Evolutionary conservation across 2,113 vertebrate genomes (phyloP), one percentile per base, ranked within the genome.

Genomic region (Cavia aperea): DNA sequence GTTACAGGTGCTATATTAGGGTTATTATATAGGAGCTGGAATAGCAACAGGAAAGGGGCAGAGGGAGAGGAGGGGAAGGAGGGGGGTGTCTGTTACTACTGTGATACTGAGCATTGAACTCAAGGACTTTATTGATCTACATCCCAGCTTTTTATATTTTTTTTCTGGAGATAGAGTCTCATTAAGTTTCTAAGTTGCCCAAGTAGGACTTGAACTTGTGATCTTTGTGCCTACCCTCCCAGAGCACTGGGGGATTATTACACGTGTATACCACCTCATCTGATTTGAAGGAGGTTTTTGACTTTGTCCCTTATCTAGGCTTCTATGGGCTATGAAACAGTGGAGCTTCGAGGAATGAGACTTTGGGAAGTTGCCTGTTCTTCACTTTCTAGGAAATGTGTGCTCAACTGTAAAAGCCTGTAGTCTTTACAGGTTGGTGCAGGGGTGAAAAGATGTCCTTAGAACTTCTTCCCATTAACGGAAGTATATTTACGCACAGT

Each of bases 41-140:
- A 60, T 10, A 13, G 36, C 6, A 26, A 46, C 5, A 7, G 15
- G 3, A 0, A 31, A 70, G 49, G 16, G 19, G 33, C 29, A 3
- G 24, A 23, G 9, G 23, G 21, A 5, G n/a, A 7, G 70, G 72
- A 46, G 29, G 14, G 29, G 33, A 31, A 6, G 31, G 33, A 31
- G 2, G 8, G 5, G 39, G 10, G 7, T 21, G 16, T 70, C 4
- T 70, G 66, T 70, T 70, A 31, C 21, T 24, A 23, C 43, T 21
- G n/a, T 73, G 19, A 46, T 73, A 43, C 72, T 73, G 43, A 49
- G 43, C 24, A 51, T 78, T 49, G 75, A 49, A 51, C 75, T 26
- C 7, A 4, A 7, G 75, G 8, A 2, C 15, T 51, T 49, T 51
- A 49, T 49, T 77, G 73, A 51, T 15, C 11, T 51, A 51, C 46